A percentile compares a stretch with the other conserved stretches of the same genome.
Evolutionary conservation across 2,888 invertebrate genomes (phyloP).

Genomic region (Chrysolina americana): DNA sequence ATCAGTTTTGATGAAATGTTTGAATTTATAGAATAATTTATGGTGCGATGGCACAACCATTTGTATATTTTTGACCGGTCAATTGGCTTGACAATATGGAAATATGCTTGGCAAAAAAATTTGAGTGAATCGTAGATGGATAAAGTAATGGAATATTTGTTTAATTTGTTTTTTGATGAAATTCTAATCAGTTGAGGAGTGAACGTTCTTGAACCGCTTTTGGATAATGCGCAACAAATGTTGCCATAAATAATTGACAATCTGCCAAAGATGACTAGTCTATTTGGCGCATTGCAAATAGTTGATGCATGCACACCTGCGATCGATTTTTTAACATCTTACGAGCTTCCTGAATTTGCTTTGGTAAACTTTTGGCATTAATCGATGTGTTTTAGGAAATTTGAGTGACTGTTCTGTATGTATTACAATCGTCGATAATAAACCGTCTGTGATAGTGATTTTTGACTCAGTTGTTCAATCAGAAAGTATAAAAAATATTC

Average conservation of each 20-base stretch:
- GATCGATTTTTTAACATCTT: not conserved
- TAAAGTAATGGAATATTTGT: not conserved
- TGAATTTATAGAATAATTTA: no score
- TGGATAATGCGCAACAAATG: not conserved
- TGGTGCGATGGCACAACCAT: not conserved
- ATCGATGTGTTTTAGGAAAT: not conserved
- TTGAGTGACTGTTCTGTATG: slow-evolving; percentile 11
- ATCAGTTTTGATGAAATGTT: no score
- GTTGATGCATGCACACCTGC: not conserved
- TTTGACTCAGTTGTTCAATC: no score
- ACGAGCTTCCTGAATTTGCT: not conserved
- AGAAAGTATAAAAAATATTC: no score
- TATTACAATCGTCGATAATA: slow-evolving; percentile 12
- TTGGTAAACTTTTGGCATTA: slow-evolving; percentile 5
- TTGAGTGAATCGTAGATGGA: not conserved
- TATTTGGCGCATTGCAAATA: not conserved
- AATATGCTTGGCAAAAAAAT: not conserved
- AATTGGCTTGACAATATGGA: not conserved
- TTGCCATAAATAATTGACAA: not conserved
- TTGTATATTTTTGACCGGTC: not conserved
- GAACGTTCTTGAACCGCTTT: not conserved
- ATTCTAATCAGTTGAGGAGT: no score
- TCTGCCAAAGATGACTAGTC: not conserved
- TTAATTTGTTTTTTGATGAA: no score
- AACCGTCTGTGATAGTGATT: slow-evolving; percentile 1